Conservation (phyloP, 2,888 invertebrate genomes). For the Pristionchus japonicus region DNA sequence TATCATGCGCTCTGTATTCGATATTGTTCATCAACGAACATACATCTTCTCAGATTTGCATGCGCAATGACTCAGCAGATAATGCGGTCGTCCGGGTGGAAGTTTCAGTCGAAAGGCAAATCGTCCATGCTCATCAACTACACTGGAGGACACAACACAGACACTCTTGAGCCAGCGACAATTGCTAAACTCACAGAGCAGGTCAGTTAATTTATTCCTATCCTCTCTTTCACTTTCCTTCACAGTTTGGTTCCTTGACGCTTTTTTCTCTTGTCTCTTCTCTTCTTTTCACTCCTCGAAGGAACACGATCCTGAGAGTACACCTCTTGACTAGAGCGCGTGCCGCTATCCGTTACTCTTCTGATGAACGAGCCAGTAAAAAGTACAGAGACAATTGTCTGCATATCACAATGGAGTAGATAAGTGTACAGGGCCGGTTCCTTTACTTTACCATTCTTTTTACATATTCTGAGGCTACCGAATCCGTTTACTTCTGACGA, state of each 20-base stretch:
- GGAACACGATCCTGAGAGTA: conserved; percentile 21
- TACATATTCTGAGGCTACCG: neutral
- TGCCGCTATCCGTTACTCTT: neutral
- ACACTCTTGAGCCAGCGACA: conserved; percentile 37
- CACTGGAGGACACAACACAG: conserved; percentile 27
- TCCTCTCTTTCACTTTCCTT: neutral
- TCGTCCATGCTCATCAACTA: conserved; percentile 43
- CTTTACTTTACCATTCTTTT: neutral
- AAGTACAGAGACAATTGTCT: neutral
- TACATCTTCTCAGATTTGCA: neutral
- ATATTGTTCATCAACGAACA: neutral
- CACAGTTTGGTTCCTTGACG: neutral
- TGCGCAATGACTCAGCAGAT: conserved; percentile 41
- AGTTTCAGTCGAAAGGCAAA: conserved; percentile 44
- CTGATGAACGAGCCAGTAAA: neutral
- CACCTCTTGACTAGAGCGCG: conserved; percentile 9
- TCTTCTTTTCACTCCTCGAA: neutral
- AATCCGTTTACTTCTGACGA: neutral
- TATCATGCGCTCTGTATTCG: too few relatives aligned
- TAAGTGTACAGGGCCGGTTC: conserved; percentile 3
- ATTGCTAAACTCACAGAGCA: conserved; percentile 43
- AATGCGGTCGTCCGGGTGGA: conserved; percentile 41
- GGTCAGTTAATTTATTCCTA: neutral
- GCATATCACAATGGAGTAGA: neutral
- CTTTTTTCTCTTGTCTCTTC: neutral